Conservation (phyloP, 2,113 vertebrate species). For the Bubalus kerabau region DNA sequence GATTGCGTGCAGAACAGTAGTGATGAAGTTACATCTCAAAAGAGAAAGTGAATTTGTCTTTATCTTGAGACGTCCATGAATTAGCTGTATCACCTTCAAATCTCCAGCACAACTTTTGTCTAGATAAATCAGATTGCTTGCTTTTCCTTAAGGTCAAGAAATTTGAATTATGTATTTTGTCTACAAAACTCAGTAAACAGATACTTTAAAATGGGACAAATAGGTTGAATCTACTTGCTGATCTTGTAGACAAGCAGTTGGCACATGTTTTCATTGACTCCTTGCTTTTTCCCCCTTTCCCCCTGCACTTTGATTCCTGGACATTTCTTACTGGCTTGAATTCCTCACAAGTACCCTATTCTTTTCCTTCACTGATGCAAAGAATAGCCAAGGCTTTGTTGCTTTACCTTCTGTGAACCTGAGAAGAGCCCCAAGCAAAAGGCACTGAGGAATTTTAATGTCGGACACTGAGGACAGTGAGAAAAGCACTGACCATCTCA, state of each 20-base stretch:
- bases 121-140: background rate
- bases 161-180: background rate
- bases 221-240: background rate
- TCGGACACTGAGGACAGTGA: background rate
- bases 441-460: background rate
- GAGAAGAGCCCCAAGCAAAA: background rate
- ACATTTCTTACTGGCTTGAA: background rate
- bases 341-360: background rate
- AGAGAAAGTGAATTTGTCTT: background rate
- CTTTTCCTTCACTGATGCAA: background rate
- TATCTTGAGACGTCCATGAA: background rate
- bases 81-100: background rate
- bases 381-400: background rate
- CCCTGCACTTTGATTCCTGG: background rate
- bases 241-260: background rate
- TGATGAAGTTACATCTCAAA: background rate
- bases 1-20: background rate
- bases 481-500: background rate
- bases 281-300: background rate
- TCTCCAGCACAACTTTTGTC: background rate
- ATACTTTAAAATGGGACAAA: background rate
- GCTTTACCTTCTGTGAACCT: background rate
- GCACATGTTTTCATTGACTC: background rate
- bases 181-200: background rate
- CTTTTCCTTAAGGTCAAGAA: background rate